Base-by-base conservation (phyloP, 2,797 vertebrate genomes). In the Spatula versicolor region DNA sequence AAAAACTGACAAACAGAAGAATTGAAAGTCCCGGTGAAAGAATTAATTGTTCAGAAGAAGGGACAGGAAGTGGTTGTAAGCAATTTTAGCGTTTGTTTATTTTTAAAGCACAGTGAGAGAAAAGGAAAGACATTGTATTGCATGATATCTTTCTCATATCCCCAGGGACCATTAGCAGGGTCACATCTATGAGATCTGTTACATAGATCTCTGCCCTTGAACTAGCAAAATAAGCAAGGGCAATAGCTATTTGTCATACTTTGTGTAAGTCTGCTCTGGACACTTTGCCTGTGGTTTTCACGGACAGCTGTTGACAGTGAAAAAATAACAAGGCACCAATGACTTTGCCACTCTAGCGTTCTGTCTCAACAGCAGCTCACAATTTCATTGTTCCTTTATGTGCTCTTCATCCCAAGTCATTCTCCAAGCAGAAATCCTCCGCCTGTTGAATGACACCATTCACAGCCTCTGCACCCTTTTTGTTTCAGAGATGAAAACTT, bases 1-100 rank as follows among this genome's bases (percentile, higher is more conserved):
- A 59, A 43, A 11, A 52, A 16, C 1, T 2, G 2, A 52, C 22
- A 68, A 88, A 69, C 19, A 54, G 14, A 18, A 87, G 75, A 91
- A 75, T 79, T 50, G 41, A 48, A 92, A 62, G 35, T 56, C 86
- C 79, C 33, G 22, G 50, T 68, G 45, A 64, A 80, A 92, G 72
- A 75, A 90, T 81, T 30, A 73, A 78, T 87, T 60, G 43, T 86
- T 83, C 63, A 46, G 0, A 33, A 35, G 56, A 43, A 64, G 46
- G 22, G 63, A 43, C 71, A 90, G 93, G 85, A 95, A 95, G 85
- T 35, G 80, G 62, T 82, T 73, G 77, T 50, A 80, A 89, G 93
- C 64, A 75, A 64, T 52, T 78, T 75, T 26, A 75, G 41, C 28
- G 33, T 37, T 68, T 78, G 59, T 85, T 92, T 95, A 50, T 87